phyloP scores from a whole-genome alignment of 2,888 invertebrate genomes.

The Dryobotodes eremita region DNA sequence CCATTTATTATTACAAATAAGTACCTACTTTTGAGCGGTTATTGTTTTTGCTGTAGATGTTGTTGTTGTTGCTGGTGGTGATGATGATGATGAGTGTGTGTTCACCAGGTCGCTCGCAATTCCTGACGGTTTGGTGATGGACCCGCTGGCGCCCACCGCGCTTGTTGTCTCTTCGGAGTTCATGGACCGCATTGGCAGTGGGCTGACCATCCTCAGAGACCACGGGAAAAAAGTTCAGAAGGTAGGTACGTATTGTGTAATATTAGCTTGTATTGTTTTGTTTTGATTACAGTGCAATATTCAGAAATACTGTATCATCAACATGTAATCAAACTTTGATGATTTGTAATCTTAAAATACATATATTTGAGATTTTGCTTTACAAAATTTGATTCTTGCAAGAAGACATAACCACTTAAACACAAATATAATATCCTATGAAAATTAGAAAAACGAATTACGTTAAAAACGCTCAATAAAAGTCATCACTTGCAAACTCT shows the following conservation, averaged over 20 bases:
- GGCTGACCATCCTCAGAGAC: conserved; percentile 84
- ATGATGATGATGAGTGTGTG: conserved; percentile 38
- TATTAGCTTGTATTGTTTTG: conserved; percentile 26
- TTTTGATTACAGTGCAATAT: conserved; percentile 7
- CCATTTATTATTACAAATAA: background rate
- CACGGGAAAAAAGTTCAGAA: conserved; percentile 89
- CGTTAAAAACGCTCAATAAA: background rate
- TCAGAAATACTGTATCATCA: conserved; percentile 11
- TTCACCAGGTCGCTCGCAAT: conserved; percentile 85
- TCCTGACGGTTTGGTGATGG: conserved; percentile 88
- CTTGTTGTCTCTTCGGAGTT: conserved; percentile 86
- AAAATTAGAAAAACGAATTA: no score
- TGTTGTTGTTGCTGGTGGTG: background rate
- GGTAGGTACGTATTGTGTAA: conserved; percentile 72
- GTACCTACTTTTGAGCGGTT: background rate
- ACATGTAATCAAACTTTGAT: background rate
- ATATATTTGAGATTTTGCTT: background rate
- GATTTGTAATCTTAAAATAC: conserved; percentile 2
- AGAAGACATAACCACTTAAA: background rate
- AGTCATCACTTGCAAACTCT: background rate
- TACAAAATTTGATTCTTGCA: background rate
- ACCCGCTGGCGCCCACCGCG: conserved; percentile 86
- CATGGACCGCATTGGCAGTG: conserved; percentile 88
- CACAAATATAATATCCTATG: background rate
- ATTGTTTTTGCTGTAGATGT: no score